Evolutionary conservation across 2,888 invertebrate genomes (phyloP).

Genomic region (Agonopterix arenella): DNA sequence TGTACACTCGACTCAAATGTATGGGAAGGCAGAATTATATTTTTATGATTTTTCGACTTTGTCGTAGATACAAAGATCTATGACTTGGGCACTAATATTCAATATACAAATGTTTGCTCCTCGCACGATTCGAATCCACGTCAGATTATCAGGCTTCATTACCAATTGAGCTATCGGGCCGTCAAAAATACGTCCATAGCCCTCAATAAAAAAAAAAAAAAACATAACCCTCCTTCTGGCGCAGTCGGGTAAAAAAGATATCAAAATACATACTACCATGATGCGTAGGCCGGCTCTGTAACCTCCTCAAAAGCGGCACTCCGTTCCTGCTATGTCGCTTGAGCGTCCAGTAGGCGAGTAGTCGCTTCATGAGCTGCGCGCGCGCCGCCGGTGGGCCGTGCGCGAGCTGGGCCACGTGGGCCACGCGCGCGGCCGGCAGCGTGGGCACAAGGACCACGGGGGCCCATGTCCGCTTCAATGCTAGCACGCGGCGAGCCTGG

Average conservation of each 20-base stretch:
- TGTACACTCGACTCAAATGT: too few relatives aligned
- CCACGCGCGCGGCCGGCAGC: slow-evolving; percentile 91
- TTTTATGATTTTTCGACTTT: too few relatives aligned
- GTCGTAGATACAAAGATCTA: too few relatives aligned
- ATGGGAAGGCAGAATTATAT: too few relatives aligned
- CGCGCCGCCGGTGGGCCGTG: slow-evolving; percentile 80
- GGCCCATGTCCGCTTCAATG: slow-evolving; percentile 92
- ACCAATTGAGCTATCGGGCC: too few relatives aligned
- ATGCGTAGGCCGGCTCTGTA: slow-evolving; percentile 48
- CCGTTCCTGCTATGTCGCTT: slow-evolving; percentile 97
- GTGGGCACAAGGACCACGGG: slow-evolving; percentile 96
- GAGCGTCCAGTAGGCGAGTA: slow-evolving; percentile 98
- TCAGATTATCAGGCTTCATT: too few relatives aligned
- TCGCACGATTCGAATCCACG: too few relatives aligned
- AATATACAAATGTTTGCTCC: too few relatives aligned
- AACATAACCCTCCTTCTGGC: too few relatives aligned
- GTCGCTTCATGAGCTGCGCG: slow-evolving; percentile 89
- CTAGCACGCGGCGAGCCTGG: slow-evolving; percentile 87
- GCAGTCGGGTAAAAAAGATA: too few relatives aligned
- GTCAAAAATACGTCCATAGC: neutral
- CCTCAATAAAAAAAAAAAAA: neutral
- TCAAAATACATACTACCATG: slow-evolving; percentile 23
- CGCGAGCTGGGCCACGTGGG: slow-evolving; percentile 90
- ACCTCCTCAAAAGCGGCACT: slow-evolving; percentile 91
- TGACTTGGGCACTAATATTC: too few relatives aligned